Evolutionary conservation across 2,888 invertebrate genomes (phyloP).

Genomic region (Netelia virgata): DNA sequence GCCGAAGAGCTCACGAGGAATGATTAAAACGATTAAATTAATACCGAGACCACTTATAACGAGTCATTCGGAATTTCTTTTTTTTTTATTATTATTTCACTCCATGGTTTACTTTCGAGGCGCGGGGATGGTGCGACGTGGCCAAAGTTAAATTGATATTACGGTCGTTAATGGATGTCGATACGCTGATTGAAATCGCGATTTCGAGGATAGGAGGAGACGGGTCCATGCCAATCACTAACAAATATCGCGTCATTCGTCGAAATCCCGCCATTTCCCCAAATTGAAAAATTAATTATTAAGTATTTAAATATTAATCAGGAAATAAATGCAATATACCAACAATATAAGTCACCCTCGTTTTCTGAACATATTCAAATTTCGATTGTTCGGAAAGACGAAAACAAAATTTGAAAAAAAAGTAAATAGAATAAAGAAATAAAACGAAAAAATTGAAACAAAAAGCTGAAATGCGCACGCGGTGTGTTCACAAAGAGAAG

Average conservation of each 20-base stretch:
- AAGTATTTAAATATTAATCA: no score
- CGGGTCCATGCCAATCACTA: neutral
- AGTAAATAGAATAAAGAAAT: conserved; percentile 5
- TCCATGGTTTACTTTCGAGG: conserved; percentile 2
- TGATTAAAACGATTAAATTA: conserved; percentile 58
- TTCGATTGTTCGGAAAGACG: neutral
- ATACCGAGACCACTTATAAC: conserved; percentile 27
- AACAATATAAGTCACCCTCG: no score
- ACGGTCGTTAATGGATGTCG: neutral
- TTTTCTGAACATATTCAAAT: neutral
- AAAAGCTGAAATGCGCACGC: conserved; percentile 56
- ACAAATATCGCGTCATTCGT: neutral
- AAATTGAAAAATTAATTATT: no score
- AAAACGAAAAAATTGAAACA: conserved; percentile 44
- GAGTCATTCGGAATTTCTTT: conserved; percentile 19
- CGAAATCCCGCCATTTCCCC: neutral
- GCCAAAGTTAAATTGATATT: conserved; percentile 27
- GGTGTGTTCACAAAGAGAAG: conserved; percentile 66
- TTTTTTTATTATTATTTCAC: conserved; percentile 12
- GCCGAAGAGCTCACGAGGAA: conserved; percentile 34
- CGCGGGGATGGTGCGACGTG: neutral
- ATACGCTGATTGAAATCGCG: no score
- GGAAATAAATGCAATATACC: no score
- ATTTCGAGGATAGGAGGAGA: no score
- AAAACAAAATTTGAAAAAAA: conserved; percentile 29